Evolutionary conservation across 1,140 invertebrate species (phyloP).

Genomic region (Hypsibius dujardini): DNA sequence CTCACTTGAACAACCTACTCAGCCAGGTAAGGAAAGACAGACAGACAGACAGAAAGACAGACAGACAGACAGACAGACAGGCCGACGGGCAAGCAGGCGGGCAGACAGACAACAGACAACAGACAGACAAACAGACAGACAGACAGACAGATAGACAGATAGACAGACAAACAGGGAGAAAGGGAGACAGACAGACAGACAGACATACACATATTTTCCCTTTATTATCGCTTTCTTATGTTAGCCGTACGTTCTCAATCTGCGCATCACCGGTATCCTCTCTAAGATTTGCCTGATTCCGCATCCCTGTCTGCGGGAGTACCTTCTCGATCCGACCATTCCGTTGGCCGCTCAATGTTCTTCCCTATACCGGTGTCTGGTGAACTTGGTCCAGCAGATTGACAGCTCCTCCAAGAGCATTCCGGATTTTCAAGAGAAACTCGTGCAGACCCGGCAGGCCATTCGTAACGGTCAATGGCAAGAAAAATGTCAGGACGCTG

Average conservation of each 20-base stretch:
- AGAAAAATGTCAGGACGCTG: slow-evolving; percentile 39
- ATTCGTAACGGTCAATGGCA: slow-evolving; percentile 37
- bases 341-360: slow-evolving; percentile 40
- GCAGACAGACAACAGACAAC: no score
- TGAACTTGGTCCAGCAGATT: slow-evolving; percentile 45
- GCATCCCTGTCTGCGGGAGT: slow-evolving; percentile 59
- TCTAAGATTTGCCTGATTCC: slow-evolving; percentile 53
- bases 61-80: no score
- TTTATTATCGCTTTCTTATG: slow-evolving; percentile 20
- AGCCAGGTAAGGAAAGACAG: slow-evolving; percentile 38
- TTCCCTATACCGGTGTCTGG: slow-evolving; percentile 39
- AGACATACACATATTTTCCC: no score
- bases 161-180: no score
- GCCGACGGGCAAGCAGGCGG: no score
- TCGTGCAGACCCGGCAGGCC: slow-evolving; percentile 43
- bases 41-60: no score
- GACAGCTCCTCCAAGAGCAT: slow-evolving; percentile 32
- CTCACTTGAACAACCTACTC: slow-evolving; percentile 45
- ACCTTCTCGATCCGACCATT: slow-evolving; percentile 51
- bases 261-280: slow-evolving; percentile 56
- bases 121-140: no score
- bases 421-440: slow-evolving; percentile 42
- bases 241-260: slow-evolving; percentile 54
- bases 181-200: no score
- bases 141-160: no score